Evolutionary conservation across 2,797 vertebrate genomes (phyloP), one percentile per base, ranked within the genome.

Genomic region (Sebastes nivosus): DNA sequence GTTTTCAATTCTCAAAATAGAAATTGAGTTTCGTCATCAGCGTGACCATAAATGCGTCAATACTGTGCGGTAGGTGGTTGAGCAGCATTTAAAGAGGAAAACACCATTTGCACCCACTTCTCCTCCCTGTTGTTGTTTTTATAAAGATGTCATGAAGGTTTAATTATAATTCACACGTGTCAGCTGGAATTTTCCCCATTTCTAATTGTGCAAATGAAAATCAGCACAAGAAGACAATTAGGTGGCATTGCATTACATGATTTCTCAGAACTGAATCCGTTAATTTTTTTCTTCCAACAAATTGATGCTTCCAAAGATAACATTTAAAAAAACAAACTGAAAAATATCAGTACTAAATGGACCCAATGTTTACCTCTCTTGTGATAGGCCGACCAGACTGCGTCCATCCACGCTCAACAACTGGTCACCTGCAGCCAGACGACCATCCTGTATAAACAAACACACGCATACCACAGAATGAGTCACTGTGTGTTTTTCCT

Each of bases 401-500:
- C 98, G 96, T 3, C 99, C 99, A 20, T 99, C 98, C 77, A 99
- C 98, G n/a, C 98, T 99, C 74, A 99, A 92, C 83, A 99, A 57
- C 95, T 99, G 98, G 94, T 99, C 98, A 2, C 98, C 98, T 32
- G 98, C 98, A 5, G 98, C 97, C 84, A 99, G 90, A 16, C 99
- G 97, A 0, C 98, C 98, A 52, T 99, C 99, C 99, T 99, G 89
- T 27, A 46, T 0, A 8, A 46, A 80, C 57, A 88, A 8, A 60
- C 58, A 77, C 27, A 77, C 18, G 65, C 4, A 72, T 10, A 60
- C 20, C 54, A 50, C 25, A 61, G 30, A 14, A 46, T 85, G 58
- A 86, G 75, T 77, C 72, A 36, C 67, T 13, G 6, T 18, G 2
- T 32, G 4, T 55, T 73, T 50, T 2, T 8, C 36, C 9, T n/a